A percentile compares a stretch with the other conserved stretches of the same genome.
These are phyloP conservation scores for Neodiprion pinetum DNA, from an alignment of 1,140 invertebrate species.

Conservation along the genomic window DNA sequence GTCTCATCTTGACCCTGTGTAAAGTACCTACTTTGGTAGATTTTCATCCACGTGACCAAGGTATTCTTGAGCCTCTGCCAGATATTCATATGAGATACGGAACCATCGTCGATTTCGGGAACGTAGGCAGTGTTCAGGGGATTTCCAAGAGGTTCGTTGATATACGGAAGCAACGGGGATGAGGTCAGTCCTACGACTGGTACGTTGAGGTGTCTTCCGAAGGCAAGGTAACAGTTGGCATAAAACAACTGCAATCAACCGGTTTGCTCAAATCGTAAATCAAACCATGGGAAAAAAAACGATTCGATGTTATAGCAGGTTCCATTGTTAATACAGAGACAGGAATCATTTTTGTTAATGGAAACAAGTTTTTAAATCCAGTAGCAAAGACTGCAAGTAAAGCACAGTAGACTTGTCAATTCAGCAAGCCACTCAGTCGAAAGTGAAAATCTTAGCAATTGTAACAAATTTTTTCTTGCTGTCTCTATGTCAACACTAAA, in stretches of 20 bases:
- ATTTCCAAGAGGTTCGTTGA: conserved; percentile 30
- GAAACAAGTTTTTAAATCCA: too few relatives aligned
- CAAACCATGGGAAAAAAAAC: too few relatives aligned
- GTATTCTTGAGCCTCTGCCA: conserved; percentile 43
- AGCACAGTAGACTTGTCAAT: too few relatives aligned
- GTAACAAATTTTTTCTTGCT: too few relatives aligned
- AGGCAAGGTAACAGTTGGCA: conserved; percentile 33
- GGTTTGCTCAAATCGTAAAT: too few relatives aligned
- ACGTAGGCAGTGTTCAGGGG: conserved; percentile 41
- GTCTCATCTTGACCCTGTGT: conserved; percentile 41
- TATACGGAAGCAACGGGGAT: conserved; percentile 33
- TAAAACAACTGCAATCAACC: conserved; percentile 34
- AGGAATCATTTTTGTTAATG: too few relatives aligned
- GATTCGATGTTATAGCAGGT: too few relatives aligned
- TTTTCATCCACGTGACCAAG: conserved; percentile 5
- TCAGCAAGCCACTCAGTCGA: too few relatives aligned
- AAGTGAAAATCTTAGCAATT: too few relatives aligned
- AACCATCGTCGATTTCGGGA: conserved; percentile 39
- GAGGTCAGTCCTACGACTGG: conserved; percentile 33
- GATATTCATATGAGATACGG: conserved; percentile 37
- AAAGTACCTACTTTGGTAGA: conserved; percentile 9
- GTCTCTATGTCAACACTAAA: too few relatives aligned
- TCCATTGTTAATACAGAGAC: too few relatives aligned
- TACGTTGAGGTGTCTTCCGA: conserved; percentile 28
- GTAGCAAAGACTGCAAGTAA: too few relatives aligned